Percentiles rank a stretch among this genome's conserved stretches.
Evolutionary conservation across 2,888 invertebrate species (phyloP).

Genomic region (Sarcophaga caerulescens): DNA sequence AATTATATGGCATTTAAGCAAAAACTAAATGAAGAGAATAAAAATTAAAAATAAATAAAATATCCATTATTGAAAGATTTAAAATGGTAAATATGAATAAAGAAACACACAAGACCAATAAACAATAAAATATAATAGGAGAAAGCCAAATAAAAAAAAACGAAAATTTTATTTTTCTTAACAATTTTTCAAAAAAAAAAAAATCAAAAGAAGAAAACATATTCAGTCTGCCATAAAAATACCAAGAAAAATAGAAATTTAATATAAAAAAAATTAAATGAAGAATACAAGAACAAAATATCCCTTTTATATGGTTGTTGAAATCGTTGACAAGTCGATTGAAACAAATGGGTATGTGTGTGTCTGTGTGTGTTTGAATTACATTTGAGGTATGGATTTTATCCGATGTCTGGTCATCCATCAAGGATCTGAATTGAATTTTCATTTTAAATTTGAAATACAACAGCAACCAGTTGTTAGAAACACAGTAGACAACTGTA

Average conservation of each 20-base stretch:
- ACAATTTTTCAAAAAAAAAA: not conserved
- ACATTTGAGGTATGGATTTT: too few species aligned
- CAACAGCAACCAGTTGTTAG: not conserved
- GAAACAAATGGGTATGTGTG: not conserved
- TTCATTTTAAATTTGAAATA: not conserved
- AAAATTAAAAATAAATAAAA: constrained; percentile 17
- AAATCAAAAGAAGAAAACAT: not conserved
- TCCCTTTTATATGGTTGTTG: not conserved
- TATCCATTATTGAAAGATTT: not conserved
- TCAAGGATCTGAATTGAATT: not conserved
- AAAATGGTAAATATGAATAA: constrained; percentile 3
- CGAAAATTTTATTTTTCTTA: not conserved
- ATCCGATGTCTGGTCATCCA: not conserved
- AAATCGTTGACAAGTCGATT: constrained; percentile 7
- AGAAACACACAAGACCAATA: not conserved
- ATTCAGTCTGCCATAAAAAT: too few species aligned
- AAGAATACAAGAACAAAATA: not conserved
- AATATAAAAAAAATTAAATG: not conserved
- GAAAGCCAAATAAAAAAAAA: not conserved
- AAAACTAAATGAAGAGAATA: too few species aligned
- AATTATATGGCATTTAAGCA: too few species aligned
- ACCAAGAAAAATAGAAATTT: not conserved
- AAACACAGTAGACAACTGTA: too few species aligned
- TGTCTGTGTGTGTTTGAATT: not conserved
- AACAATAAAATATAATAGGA: not conserved